Evolutionary conservation across 2,888 invertebrate genomes (phyloP).

Genomic region (Ichneumoninae sp.): DNA sequence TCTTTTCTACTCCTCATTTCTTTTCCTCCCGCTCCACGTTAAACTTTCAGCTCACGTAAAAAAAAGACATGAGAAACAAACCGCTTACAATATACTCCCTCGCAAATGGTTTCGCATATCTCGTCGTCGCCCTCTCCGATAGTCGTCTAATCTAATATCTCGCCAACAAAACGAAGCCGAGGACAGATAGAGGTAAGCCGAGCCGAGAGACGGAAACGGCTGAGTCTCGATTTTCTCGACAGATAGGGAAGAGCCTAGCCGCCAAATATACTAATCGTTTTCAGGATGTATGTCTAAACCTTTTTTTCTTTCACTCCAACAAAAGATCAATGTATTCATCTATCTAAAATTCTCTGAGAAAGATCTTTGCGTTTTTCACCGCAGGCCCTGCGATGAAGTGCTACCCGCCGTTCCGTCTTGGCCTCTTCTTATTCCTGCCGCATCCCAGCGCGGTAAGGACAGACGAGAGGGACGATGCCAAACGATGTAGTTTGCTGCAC

Average conservation of each 20-base stretch:
- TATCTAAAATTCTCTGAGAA: constrained; percentile 28
- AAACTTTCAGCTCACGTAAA: constrained; percentile 55
- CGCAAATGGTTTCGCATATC: constrained; percentile 71
- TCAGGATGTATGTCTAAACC: constrained; percentile 47
- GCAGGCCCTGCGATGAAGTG: not conserved
- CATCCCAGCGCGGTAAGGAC: constrained; percentile 66
- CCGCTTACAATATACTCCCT: constrained; percentile 63
- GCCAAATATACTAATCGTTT: constrained; percentile 57
- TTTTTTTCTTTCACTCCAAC: constrained; percentile 12
- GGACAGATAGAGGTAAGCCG: constrained; percentile 6
- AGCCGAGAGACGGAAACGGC: constrained; percentile 10
- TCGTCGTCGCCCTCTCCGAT: constrained; percentile 69
- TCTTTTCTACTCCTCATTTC: constrained; percentile 10
- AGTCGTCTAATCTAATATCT: constrained; percentile 71
- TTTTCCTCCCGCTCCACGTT: constrained; percentile 60
- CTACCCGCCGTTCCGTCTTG: constrained; percentile 35
- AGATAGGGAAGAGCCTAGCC: constrained; percentile 36
- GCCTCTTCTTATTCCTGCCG: constrained; percentile 73
- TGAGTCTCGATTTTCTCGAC: constrained; percentile 52
- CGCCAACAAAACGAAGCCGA: constrained; percentile 13
- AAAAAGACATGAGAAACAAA: constrained; percentile 42
- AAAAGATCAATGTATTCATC: constrained; percentile 37
- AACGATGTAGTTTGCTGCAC: constrained; percentile 46
- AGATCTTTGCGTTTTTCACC: constrained; percentile 34
- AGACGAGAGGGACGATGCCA: constrained; percentile 66